phyloP scores from a whole-genome alignment of 1,140 invertebrate genomes.

The Eubasilissa regina region DNA sequence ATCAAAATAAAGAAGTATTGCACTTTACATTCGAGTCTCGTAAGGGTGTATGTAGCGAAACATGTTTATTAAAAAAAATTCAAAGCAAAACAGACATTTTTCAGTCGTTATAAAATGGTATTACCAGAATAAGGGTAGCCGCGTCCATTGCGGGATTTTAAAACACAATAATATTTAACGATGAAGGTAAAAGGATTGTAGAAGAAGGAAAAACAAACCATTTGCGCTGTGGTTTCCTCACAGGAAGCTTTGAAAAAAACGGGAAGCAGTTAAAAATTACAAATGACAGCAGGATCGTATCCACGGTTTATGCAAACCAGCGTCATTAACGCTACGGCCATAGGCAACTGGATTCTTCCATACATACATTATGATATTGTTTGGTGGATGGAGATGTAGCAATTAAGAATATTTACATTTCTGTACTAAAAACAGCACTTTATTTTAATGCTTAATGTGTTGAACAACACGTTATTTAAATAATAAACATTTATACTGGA shows the following conservation, averaged over 20 bases:
- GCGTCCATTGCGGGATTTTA: not conserved
- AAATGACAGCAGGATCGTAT: conserved; percentile 54
- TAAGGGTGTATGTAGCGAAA: no score
- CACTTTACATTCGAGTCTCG: no score
- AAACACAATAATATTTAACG: conserved; percentile 20
- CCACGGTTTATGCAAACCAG: conserved; percentile 52
- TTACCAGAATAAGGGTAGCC: not conserved
- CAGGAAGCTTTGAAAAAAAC: conserved; percentile 56
- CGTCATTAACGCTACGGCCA: conserved; percentile 44
- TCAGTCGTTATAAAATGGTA: no score
- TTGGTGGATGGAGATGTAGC: not conserved
- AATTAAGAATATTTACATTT: not conserved
- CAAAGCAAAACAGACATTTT: no score
- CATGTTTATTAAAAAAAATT: no score
- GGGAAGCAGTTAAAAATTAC: conserved; percentile 59
- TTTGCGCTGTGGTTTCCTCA: conserved; percentile 43
- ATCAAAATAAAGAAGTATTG: no score
- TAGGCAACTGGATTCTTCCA: not conserved
- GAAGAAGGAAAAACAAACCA: conserved; percentile 52
- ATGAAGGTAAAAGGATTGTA: conserved; percentile 10
- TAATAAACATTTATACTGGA: no score
- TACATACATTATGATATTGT: conserved; percentile 4
- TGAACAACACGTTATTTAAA: no score
- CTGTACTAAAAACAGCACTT: not conserved
- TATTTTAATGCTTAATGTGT: not conserved